Evolutionary conservation across 2,797 vertebrate genomes (phyloP).

Genomic region (Bradypodion ventrale): DNA sequence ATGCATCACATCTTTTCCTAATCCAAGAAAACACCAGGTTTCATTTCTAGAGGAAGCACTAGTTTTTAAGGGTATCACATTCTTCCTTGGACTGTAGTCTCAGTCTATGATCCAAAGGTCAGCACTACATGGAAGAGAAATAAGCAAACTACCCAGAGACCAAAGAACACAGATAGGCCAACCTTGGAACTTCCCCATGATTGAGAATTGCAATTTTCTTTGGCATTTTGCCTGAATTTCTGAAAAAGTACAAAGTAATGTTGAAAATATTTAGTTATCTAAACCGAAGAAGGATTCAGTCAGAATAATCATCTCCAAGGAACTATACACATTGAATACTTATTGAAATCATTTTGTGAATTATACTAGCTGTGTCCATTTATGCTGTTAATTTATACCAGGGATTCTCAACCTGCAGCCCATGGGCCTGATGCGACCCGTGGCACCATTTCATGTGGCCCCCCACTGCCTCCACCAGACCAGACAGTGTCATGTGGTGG

Average conservation of each 20-base stretch:
- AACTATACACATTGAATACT: slow-evolving; percentile 3
- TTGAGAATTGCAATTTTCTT: not conserved
- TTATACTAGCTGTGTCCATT: slow-evolving; percentile 36
- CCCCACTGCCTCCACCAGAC: too few species aligned
- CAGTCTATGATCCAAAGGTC: not conserved
- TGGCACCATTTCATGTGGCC: too few species aligned
- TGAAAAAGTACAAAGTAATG: not conserved
- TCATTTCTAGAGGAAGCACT: slow-evolving; percentile 25
- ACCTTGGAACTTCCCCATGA: accelerated
- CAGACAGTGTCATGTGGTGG: too few species aligned
- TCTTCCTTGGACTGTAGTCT: not conserved
- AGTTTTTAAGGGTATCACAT: not conserved
- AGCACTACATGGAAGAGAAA: not conserved
- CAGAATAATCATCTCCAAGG: not conserved
- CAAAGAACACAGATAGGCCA: not conserved
- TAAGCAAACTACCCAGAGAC: not conserved
- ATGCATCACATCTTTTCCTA: not conserved
- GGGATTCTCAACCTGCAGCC: too few species aligned
- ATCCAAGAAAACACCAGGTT: not conserved
- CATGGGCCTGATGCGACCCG: too few species aligned
- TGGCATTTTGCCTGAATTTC: not conserved
- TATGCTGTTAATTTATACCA: slow-evolving; percentile 31
- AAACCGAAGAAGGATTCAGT: not conserved
- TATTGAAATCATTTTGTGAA: slow-evolving; percentile 40
- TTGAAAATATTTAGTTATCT: not conserved